Base-by-base conservation (phyloP, 2,797 vertebrate species). In the Phalloptychus januarius region DNA sequence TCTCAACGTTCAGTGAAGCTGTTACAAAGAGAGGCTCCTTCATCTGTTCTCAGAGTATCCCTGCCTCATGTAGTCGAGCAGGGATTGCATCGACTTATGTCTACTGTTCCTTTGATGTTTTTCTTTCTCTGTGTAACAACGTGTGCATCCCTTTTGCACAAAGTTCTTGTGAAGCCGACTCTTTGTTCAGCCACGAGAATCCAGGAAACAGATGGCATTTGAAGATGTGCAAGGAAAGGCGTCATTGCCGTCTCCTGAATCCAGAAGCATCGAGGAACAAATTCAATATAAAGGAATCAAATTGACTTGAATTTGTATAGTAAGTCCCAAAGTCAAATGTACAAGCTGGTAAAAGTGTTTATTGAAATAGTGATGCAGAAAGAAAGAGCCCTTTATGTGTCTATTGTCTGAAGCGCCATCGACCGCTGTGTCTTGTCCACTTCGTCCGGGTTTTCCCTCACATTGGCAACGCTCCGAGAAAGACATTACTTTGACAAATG, bases 301-400 rank as follows among this genome's bases (percentile, higher is more conserved):
- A 97, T 96, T 97, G 96, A 97, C 96, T 94, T 93, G 92, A 87
- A 93, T 96, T 95, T 96, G 95, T 94, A 85, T 94, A 96, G 93
- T 85, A 93, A 92, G 84, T 83, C 91, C 86, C 88, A 84, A 85
- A 71, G 25, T 81, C 71, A 45, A 70, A 67, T 54, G 48, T 79
- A 63, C 74, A 80, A 77, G 85, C 80, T 75, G 45, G 18, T 36
- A 83, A 74, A 6, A 31, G 12, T 80, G 73, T 48, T 74, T 58
- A 71, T 84, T 76, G 56, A 78, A 77, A 74, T 4, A 71, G 72
- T 85, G 80, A 81, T 44, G 71, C 72, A 78, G 83, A 84, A 70
- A 79, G 83, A 84, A 70, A 79, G 85, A 79, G 80, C 69, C 31
- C 79, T 74, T 28, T 36, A 61, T 75, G 76, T 76, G 77, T 81